Evolutionary conservation across 2,888 invertebrate genomes (phyloP).

Genomic region (Malacosoma neustria): DNA sequence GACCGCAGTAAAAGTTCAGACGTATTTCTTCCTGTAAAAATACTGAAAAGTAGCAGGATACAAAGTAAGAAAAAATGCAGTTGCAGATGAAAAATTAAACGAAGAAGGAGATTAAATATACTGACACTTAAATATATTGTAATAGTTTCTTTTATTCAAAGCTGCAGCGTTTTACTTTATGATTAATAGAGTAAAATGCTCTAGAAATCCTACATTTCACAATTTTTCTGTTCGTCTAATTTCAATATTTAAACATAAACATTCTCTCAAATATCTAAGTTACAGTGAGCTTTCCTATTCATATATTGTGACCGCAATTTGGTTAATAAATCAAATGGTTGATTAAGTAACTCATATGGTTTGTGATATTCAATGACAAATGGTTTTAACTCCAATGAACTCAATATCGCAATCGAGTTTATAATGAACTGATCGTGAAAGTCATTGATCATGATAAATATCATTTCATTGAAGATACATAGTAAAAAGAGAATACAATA

Average conservation of each 20-base stretch:
- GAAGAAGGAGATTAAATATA: too few species aligned
- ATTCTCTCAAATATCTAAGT: neutral
- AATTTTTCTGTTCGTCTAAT: neutral
- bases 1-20: too few species aligned
- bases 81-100: too few species aligned
- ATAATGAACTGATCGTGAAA: slow-evolving; percentile 4
- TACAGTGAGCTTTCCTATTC: neutral
- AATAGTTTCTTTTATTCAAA: too few species aligned
- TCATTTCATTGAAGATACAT: neutral
- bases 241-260: neutral
- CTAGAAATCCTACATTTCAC: too few species aligned
- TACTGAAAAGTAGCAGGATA: too few species aligned
- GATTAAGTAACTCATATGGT: slow-evolving; percentile 30
- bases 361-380: slow-evolving; percentile 30
- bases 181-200: too few species aligned
- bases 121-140: too few species aligned
- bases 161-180: too few species aligned
- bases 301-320: slow-evolving; percentile 18
- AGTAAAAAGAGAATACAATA: too few species aligned
- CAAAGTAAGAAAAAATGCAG: too few species aligned
- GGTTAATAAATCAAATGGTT: slow-evolving; percentile 34
- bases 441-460: slow-evolving; percentile 2
- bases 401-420: slow-evolving; percentile 14
- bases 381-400: slow-evolving; percentile 21
- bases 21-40: too few species aligned